Conservation (phyloP, 2,888 invertebrate genomes). For the Automeris io region DNA sequence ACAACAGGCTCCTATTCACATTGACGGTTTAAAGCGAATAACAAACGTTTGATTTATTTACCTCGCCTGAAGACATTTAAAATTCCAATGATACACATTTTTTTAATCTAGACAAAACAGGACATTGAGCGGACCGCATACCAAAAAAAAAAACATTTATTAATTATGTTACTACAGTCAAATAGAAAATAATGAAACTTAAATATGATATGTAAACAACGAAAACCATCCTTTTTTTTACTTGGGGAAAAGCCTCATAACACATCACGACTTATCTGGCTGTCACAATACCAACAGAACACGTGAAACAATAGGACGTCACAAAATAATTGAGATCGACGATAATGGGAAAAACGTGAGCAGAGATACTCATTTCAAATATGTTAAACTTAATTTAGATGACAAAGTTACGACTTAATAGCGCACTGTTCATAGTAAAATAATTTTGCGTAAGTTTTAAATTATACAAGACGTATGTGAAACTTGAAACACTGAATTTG, state of each 20-base stretch:
- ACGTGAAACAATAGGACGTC: conserved; percentile 19
- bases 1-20: conserved; percentile 36
- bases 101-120: neutral
- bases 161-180: too few species aligned
- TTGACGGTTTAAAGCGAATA: conserved; percentile 32
- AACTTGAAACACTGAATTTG: too few species aligned
- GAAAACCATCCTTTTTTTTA: too few species aligned
- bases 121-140: too few species aligned
- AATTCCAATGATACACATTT: conserved; percentile 21
- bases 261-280: neutral
- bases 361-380: conserved; percentile 17
- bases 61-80: conserved; percentile 27
- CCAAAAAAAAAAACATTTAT: too few species aligned
- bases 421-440: conserved; percentile 11
- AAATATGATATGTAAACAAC: too few species aligned
- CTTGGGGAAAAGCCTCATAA: too few species aligned
- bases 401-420: conserved; percentile 5
- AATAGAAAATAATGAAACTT: too few species aligned
- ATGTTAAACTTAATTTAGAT: conserved; percentile 12
- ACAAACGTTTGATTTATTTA: conserved; percentile 31
- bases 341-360: conserved; percentile 24
- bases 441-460: too few species aligned
- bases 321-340: conserved; percentile 29
- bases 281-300: neutral
- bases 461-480: too few species aligned